These are phyloP conservation scores for Syritta pipiens DNA, from an alignment of 2,888 invertebrate species.

Conservation along the genomic window DNA sequence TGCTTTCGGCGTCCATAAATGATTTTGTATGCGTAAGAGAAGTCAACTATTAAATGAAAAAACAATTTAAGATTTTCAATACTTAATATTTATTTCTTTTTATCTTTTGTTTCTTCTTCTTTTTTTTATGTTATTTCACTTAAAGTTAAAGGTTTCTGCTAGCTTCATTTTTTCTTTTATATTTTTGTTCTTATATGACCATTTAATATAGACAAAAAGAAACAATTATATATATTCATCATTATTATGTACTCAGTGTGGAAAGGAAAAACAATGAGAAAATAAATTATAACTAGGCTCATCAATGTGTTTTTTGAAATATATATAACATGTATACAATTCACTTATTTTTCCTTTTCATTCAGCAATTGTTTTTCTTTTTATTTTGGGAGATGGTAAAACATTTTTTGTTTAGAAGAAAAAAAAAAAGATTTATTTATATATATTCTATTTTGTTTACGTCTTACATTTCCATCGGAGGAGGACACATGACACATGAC, in stretches of 20 bases:
- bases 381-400: too few species aligned
- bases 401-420: too few species aligned
- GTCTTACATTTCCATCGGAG: too few species aligned
- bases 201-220: slow-evolving; percentile 50
- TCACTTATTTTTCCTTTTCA: too few species aligned
- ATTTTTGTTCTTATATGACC: slow-evolving; percentile 22
- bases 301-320: slow-evolving; percentile 15
- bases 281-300: slow-evolving; percentile 20
- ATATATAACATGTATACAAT: too few species aligned
- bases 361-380: too few species aligned
- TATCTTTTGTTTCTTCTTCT: slow-evolving; percentile 8
- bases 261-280: slow-evolving; percentile 18
- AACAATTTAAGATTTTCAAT: slow-evolving; percentile 36
- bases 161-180: slow-evolving; percentile 29
- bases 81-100: slow-evolving; percentile 48
- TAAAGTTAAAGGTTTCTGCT: slow-evolving; percentile 49
- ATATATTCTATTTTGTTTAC: too few species aligned
- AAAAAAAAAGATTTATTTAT: too few species aligned
- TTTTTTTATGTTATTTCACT: slow-evolving; percentile 24
- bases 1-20: too few species aligned
- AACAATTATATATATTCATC: slow-evolving; percentile 32
- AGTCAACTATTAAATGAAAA: too few species aligned
- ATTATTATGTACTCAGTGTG: slow-evolving; percentile 26
- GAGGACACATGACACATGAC: too few species aligned
- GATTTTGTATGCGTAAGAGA: too few species aligned